phyloP scores from a whole-genome alignment of 1,140 invertebrate species.

The Dreissena polymorpha region DNA sequence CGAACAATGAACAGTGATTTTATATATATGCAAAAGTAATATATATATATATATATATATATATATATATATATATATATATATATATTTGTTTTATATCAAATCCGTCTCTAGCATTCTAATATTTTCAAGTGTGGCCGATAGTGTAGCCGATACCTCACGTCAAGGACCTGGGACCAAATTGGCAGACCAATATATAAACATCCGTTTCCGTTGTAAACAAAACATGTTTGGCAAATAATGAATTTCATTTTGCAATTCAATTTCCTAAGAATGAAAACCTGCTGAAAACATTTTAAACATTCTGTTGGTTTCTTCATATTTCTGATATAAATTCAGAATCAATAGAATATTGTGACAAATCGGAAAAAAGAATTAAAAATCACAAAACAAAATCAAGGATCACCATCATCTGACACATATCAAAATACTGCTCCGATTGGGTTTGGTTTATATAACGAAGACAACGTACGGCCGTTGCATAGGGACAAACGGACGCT shows the following conservation, averaged over 20 bases:
- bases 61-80: no score
- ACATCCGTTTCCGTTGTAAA: conserved; percentile 37
- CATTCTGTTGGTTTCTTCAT: background rate
- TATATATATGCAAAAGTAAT: no score
- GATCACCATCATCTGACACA: no score
- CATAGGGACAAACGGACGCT: conserved; percentile 62
- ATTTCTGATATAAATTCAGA: background rate
- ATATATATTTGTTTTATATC: no score
- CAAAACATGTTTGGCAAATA: background rate
- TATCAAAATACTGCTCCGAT: conserved; percentile 12
- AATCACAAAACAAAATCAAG: background rate
- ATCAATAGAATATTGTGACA: background rate
- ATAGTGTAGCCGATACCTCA: no score
- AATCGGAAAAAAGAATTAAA: background rate
- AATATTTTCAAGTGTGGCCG: no score
- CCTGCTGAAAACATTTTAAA: background rate
- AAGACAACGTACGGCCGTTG: conserved; percentile 55
- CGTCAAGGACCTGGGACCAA: no score
- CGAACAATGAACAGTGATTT: no score
- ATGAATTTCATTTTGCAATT: background rate
- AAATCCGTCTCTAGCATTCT: no score
- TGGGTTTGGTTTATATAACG: conserved; percentile 65
- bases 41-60: no score
- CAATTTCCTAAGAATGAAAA: background rate
- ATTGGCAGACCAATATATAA: no score